These are phyloP conservation scores for Amblyjoppa proteus DNA, from an alignment of 2,888 invertebrate genomes.

Conservation along the genomic window DNA sequence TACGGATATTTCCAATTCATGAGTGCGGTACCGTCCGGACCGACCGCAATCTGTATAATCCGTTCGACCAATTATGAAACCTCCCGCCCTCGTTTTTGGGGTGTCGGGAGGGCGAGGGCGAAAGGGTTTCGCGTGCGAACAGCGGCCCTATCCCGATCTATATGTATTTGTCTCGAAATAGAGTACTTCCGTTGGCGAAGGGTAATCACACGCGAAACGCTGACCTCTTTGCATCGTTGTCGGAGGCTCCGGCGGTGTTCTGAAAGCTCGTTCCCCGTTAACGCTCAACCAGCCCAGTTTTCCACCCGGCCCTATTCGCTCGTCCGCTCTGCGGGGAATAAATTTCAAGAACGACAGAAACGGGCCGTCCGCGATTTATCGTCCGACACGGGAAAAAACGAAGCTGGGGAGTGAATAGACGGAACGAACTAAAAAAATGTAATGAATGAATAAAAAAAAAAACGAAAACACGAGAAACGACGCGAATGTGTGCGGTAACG, in stretches of 20 bases:
- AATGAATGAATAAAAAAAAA: not conserved
- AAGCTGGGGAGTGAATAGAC: constrained; percentile 28
- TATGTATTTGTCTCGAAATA: constrained; percentile 38
- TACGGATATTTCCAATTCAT: constrained; percentile 55
- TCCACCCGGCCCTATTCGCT: not conserved
- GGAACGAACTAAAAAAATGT: constrained; percentile 6
- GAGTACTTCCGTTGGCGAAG: constrained; percentile 28
- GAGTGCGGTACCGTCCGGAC: constrained; percentile 16
- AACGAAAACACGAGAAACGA: not conserved
- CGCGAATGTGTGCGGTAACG: not conserved
- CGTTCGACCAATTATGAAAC: constrained; percentile 56
- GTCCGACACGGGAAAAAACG: constrained; percentile 35
- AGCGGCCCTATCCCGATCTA: not conserved
- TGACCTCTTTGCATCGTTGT: not conserved
- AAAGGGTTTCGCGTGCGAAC: constrained; percentile 33
- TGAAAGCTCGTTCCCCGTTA: constrained; percentile 26
- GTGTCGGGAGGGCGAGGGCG: not conserved
- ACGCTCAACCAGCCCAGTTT: constrained; percentile 16
- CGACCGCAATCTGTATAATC: constrained; percentile 50
- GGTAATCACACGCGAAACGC: constrained; percentile 29
- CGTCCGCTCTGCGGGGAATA: constrained; percentile 25
- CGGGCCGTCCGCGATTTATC: constrained; percentile 58
- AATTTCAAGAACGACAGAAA: constrained; percentile 64
- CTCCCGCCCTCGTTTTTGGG: not conserved
- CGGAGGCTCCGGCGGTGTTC: not conserved